phyloP scores from a whole-genome alignment of 1,140 invertebrate genomes.

The Papilio dardanus region DNA sequence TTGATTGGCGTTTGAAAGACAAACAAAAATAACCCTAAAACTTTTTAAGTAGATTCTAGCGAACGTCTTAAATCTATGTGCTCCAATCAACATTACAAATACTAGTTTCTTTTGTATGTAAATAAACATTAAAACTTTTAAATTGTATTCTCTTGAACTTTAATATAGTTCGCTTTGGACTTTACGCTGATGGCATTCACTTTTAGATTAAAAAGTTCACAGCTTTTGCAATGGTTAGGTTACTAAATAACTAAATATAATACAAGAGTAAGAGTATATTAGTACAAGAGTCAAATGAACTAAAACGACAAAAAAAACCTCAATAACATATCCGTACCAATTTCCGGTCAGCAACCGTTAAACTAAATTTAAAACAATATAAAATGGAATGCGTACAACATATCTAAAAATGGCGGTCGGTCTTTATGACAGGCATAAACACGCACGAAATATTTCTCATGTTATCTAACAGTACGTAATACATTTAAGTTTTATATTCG shows the following conservation, averaged over 20 bases:
- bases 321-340: background rate
- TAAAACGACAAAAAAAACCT: background rate
- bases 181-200: too few species aligned
- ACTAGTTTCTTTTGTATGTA: background rate
- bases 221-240: too few species aligned
- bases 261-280: too few species aligned
- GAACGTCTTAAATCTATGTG: background rate
- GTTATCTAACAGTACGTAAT: conserved; percentile 37
- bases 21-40: background rate
- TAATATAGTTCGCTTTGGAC: too few species aligned
- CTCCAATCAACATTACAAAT: background rate
- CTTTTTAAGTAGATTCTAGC: background rate
- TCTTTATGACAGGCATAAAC: conserved; percentile 20
- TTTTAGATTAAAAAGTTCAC: too few species aligned
- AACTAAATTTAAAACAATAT: conserved; percentile 22
- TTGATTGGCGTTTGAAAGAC: too few species aligned
- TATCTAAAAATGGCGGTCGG: conserved; percentile 25
- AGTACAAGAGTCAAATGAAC: background rate
- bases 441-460: conserved; percentile 30
- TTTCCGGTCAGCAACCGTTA: conserved; percentile 17
- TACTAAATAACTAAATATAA: too few species aligned
- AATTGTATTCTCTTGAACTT: background rate
- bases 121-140: background rate
- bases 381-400: conserved; percentile 6
- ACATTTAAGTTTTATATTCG: conserved; percentile 25